Percentiles rank a stretch among this genome's conserved stretches.
Evolutionary conservation across 2,113 vertebrate genomes (phyloP).

Genomic region (Burhinus oedicnemus): DNA sequence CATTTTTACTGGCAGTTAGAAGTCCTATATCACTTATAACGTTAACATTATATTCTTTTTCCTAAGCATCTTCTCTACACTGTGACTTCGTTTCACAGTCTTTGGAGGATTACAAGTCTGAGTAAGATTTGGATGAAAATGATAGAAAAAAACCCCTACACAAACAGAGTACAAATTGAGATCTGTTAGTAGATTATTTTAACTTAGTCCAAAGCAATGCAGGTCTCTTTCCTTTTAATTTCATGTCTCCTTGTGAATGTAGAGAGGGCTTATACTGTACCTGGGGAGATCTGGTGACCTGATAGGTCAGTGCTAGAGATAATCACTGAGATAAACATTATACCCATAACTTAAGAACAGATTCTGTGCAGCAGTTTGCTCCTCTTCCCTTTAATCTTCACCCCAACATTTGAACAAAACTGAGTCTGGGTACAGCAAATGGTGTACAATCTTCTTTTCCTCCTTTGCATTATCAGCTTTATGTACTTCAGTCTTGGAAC

Average conservation of each 20-base stretch:
- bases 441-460: not conserved
- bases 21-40: not conserved
- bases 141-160: not conserved
- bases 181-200: not conserved
- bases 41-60: not conserved
- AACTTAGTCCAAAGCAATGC: not conserved
- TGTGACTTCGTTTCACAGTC: not conserved
- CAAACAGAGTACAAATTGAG: not conserved
- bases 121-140: not conserved
- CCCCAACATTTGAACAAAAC: conserved; percentile 32
- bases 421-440: conserved; percentile 11
- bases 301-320: not conserved
- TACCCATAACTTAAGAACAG: conserved; percentile 50
- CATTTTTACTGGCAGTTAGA: not conserved
- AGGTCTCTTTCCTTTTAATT: not conserved
- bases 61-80: not conserved
- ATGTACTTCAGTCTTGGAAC: not conserved
- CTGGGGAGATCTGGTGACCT: conserved; percentile 19
- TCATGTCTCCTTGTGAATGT: not conserved
- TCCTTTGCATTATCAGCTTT: not conserved
- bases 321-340: conserved; percentile 52
- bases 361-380: conserved; percentile 31
- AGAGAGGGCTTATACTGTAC: not conserved
- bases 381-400: not conserved
- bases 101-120: not conserved